Evolutionary conservation across 2,888 invertebrate genomes (phyloP).

Genomic region (Acleris literana): DNA sequence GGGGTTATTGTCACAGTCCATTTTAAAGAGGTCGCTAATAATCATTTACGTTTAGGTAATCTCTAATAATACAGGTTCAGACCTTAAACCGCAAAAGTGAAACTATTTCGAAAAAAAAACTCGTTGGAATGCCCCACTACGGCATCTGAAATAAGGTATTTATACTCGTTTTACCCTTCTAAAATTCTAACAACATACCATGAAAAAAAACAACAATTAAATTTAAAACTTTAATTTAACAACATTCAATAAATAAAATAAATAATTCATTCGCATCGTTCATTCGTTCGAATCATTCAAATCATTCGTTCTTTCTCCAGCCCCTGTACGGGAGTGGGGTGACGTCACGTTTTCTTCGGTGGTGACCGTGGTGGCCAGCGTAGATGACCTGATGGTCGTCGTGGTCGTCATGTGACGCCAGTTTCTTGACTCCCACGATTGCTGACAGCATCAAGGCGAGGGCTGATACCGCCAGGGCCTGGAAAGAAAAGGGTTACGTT

Average conservation of each 20-base stretch:
- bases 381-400: conserved; percentile 85
- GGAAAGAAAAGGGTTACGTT: conserved; percentile 37
- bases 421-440: conserved; percentile 89
- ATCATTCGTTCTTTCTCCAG: conserved; percentile 68
- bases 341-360: conserved; percentile 75
- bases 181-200: background rate
- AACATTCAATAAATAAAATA: conserved; percentile 32
- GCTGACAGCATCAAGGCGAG: conserved; percentile 89
- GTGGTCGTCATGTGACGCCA: conserved; percentile 84
- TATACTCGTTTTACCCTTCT: background rate
- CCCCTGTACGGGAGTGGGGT: conserved; percentile 79
- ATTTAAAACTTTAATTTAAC: conserved; percentile 14
- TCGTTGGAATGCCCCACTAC: too few relatives aligned
- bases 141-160: too few relatives aligned
- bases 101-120: too few relatives aligned
- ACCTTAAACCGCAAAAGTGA: too few relatives aligned
- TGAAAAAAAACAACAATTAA: background rate
- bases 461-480: conserved; percentile 87
- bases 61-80: too few relatives aligned
- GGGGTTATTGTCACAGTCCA: too few relatives aligned
- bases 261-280: conserved; percentile 18
- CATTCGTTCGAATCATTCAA: conserved; percentile 40
- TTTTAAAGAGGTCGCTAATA: too few relatives aligned
- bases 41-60: too few relatives aligned
- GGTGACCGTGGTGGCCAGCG: conserved; percentile 85